Evolutionary conservation across 2,888 invertebrate species (phyloP).

Genomic region (Apantesis nais): DNA sequence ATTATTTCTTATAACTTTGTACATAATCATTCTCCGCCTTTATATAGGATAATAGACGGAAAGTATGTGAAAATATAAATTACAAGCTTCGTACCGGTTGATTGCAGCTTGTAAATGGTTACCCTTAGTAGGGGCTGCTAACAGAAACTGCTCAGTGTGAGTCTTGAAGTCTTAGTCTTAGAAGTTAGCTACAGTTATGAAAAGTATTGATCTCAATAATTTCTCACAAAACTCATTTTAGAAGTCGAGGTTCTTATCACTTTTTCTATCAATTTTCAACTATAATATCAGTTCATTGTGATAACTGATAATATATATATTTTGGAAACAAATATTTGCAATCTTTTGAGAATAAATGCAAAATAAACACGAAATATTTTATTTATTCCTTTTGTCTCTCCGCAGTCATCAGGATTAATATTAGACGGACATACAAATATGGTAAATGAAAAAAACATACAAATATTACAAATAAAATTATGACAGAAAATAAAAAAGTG

Average conservation of each 20-base stretch:
- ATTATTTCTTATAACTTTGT: slow-evolving; percentile 6
- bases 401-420: neutral
- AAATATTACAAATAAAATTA: no score
- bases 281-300: neutral
- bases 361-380: neutral
- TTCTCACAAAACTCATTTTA: neutral
- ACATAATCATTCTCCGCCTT: slow-evolving; percentile 19
- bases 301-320: neutral
- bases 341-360: neutral
- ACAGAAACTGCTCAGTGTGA: neutral
- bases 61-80: slow-evolving; percentile 13
- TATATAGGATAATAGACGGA: slow-evolving; percentile 6
- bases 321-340: neutral
- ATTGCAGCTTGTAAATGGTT: neutral
- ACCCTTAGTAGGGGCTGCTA: neutral
- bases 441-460: no score
- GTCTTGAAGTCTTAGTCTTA: no score
- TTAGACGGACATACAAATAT: neutral
- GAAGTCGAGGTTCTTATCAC: neutral
- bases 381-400: neutral
- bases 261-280: neutral
- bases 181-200: neutral
- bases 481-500: neutral
- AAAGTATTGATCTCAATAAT: neutral
- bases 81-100: neutral